Evolutionary conservation across 2,113 vertebrate genomes (phyloP).

Genomic region (Sorex fumeus): DNA sequence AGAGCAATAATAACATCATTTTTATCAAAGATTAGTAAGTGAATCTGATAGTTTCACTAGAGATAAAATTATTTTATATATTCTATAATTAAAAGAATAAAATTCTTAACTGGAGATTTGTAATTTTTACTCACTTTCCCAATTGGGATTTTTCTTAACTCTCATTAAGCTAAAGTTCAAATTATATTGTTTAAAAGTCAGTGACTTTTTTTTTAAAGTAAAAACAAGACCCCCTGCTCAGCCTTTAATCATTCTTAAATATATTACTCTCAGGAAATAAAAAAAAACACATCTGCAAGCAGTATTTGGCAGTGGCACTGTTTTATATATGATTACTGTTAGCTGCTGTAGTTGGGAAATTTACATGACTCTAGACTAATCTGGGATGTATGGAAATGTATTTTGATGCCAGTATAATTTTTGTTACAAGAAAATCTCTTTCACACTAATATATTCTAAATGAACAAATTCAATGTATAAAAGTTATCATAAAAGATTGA

Average conservation of each 20-base stretch:
- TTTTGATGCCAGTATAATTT: conserved; percentile 19
- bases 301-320: conserved; percentile 1
- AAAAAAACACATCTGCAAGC: neutral
- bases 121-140: conserved; percentile 40
- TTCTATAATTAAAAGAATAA: conserved; percentile 24
- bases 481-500: neutral
- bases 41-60: neutral
- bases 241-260: conserved; percentile 56
- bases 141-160: conserved; percentile 36
- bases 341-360: neutral
- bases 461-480: neutral
- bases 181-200: conserved; percentile 54
- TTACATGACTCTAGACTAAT: conserved; percentile 16
- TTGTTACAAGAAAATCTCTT: conserved; percentile 55
- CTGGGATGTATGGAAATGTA: conserved; percentile 11
- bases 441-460: conserved; percentile 20
- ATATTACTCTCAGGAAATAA: neutral
- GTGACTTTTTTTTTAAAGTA: conserved; percentile 38
- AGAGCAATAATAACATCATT: conserved; percentile 21
- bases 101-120: conserved; percentile 35
- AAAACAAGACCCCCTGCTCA: neutral
- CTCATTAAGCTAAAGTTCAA: conserved; percentile 26
- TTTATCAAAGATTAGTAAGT: conserved; percentile 15
- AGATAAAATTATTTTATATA: neutral
- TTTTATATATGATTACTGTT: conserved; percentile 1